Evolutionary conservation across 2,113 vertebrate species (phyloP).

Genomic region (Malurus cyaneus): DNA sequence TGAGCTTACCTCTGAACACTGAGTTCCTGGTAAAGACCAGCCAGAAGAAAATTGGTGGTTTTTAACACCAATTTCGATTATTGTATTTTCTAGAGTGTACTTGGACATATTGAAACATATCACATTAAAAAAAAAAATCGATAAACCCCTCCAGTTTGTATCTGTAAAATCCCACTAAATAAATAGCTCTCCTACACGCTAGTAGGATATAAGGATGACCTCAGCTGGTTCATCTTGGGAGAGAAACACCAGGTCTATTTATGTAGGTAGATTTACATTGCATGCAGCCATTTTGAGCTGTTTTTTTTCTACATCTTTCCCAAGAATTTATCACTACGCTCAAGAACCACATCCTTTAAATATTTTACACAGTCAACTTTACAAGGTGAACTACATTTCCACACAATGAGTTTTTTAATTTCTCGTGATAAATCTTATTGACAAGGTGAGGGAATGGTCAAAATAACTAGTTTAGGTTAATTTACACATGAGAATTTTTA

Average conservation of each 20-base stretch:
- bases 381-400: not conserved
- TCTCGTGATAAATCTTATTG: not conserved
- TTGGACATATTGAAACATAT: not conserved
- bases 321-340: not conserved
- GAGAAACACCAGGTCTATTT: not conserved
- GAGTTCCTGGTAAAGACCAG: not conserved
- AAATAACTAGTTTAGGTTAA: not conserved
- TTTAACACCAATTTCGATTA: accelerated
- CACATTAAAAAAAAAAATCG: not conserved
- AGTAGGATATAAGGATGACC: not conserved
- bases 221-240: not conserved
- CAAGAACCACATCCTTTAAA: not conserved
- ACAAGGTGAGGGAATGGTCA: not conserved
- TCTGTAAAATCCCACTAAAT: not conserved
- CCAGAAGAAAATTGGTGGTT: not conserved
- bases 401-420: not conserved
- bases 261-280: not conserved
- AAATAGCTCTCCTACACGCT: not conserved
- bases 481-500: not conserved
- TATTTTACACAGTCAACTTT: not conserved
- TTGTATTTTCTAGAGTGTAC: not conserved
- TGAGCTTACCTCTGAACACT: not conserved
- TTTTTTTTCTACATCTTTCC: not conserved
- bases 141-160: accelerated
- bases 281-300: not conserved